Evolutionary conservation across 2,797 vertebrate genomes (phyloP).

Genomic region (Botia almorhae): DNA sequence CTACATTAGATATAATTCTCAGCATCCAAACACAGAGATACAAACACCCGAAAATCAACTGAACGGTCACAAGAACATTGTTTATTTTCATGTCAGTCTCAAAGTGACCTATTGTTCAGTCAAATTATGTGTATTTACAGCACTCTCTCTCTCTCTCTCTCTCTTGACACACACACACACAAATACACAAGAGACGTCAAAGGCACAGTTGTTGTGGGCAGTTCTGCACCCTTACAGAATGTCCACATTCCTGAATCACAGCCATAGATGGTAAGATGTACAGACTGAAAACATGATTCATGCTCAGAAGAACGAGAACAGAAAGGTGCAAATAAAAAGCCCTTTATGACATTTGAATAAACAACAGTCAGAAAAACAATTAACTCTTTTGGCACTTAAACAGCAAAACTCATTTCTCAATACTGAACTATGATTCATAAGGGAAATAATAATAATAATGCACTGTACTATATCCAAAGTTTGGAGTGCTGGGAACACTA

Average conservation of each 20-base stretch:
- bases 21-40: neutral
- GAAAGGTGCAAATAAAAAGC: slow-evolving; percentile 25
- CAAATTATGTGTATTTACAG: slow-evolving; percentile 33
- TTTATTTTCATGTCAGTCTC: slow-evolving; percentile 34
- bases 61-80: slow-evolving; percentile 18
- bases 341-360: slow-evolving; percentile 35
- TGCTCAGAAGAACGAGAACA: slow-evolving; percentile 36
- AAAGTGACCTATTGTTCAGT: slow-evolving; percentile 54
- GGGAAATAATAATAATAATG: too few species aligned
- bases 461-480: too few species aligned
- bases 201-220: slow-evolving; percentile 58
- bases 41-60: slow-evolving; percentile 15
- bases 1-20: neutral
- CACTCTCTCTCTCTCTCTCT: slow-evolving; percentile 15
- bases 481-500: too few species aligned
- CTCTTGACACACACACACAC: slow-evolving; percentile 37
- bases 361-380: slow-evolving; percentile 6
- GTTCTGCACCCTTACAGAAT: slow-evolving; percentile 57
- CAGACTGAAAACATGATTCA: slow-evolving; percentile 54
- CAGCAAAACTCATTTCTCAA: neutral
- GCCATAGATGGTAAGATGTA: slow-evolving; percentile 55
- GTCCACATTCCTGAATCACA: slow-evolving; percentile 59
- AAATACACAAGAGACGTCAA: slow-evolving; percentile 50
- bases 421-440: too few species aligned
- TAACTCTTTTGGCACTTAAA: neutral